These are phyloP conservation scores for Drosophila persimilis DNA, from an alignment of 1,140 invertebrate genomes.

Conservation along the genomic window DNA sequence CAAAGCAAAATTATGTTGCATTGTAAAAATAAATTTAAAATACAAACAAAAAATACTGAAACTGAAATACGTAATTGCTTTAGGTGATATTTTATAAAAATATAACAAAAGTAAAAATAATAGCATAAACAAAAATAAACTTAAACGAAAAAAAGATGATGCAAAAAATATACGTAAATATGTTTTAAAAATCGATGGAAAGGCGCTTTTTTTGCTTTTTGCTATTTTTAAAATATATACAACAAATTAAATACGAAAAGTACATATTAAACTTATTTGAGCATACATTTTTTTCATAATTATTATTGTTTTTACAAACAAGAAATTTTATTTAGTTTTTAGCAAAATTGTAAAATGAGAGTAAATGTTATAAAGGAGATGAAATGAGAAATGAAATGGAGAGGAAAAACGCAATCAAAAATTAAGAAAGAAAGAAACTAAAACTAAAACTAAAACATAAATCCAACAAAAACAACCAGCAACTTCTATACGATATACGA, in stretches of 20 bases:
- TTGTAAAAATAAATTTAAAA: conserved; percentile 63
- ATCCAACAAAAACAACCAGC: conserved; percentile 61
- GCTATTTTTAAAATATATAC: conserved; percentile 52
- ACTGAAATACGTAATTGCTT: conserved; percentile 83
- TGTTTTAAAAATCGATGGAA: conserved; percentile 64
- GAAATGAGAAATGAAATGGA: conserved; percentile 30
- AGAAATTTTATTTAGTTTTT: conserved; percentile 81
- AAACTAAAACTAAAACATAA: conserved; percentile 53
- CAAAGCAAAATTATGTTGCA: conserved; percentile 68
- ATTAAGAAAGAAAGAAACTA: conserved; percentile 37
- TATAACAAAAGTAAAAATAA: conserved; percentile 75
- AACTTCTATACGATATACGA: conserved; percentile 83
- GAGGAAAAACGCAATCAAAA: conserved; percentile 76
- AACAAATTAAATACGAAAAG: conserved; percentile 44
- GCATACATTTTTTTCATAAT: conserved; percentile 65
- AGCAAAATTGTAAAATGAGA: conserved; percentile 82
- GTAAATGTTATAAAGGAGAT: conserved; percentile 56
- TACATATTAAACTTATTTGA: conserved; percentile 51
- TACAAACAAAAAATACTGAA: conserved; percentile 70
- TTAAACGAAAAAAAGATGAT: conserved; percentile 39
- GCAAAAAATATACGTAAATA: conserved; percentile 65
- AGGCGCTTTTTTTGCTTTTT: conserved; percentile 55
- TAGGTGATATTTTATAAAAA: conserved; percentile 83
- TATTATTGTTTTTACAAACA: conserved; percentile 71
- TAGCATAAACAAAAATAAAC: conserved; percentile 39